Conservation (phyloP, 2,113 vertebrate species). For the Bettongia penicillata region DNA sequence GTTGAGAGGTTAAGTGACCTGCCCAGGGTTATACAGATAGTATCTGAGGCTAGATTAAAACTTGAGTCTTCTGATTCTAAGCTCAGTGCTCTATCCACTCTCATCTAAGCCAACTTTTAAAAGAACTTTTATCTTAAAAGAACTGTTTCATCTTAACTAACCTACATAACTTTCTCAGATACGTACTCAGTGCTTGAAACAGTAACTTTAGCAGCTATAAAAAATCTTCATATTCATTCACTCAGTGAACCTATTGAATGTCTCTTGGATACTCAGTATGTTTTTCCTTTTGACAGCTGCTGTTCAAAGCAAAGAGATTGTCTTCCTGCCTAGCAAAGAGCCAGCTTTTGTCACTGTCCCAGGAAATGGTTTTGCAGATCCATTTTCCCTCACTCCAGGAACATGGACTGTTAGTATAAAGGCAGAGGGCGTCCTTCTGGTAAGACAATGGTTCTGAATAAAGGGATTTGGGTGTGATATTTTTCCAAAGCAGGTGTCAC, state of each 20-base stretch:
- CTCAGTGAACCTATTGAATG: neutral
- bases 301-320: conserved; percentile 89
- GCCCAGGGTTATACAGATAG: neutral
- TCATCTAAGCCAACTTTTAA: neutral
- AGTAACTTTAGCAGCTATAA: neutral
- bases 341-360: conserved; percentile 93
- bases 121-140: neutral
- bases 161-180: neutral
- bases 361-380: conserved; percentile 87
- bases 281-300: conserved; percentile 82
- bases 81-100: neutral
- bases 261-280: neutral
- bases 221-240: conserved; percentile 9
- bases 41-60: neutral
- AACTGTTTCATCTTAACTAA: neutral
- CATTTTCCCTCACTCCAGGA: conserved; percentile 89
- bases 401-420: conserved; percentile 89
- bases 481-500: neutral
- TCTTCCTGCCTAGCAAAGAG: conserved; percentile 88
- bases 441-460: conserved; percentile 80
- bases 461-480: neutral
- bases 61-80: neutral
- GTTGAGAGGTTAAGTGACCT: neutral
- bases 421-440: conserved; percentile 92
- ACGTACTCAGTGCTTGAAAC: conserved; percentile 16